Percentiles rank a stretch among this genome's conserved stretches.
Conservation (phyloP, 2,797 vertebrate species). For the Acrossocheilus wenchowensis region DNA sequence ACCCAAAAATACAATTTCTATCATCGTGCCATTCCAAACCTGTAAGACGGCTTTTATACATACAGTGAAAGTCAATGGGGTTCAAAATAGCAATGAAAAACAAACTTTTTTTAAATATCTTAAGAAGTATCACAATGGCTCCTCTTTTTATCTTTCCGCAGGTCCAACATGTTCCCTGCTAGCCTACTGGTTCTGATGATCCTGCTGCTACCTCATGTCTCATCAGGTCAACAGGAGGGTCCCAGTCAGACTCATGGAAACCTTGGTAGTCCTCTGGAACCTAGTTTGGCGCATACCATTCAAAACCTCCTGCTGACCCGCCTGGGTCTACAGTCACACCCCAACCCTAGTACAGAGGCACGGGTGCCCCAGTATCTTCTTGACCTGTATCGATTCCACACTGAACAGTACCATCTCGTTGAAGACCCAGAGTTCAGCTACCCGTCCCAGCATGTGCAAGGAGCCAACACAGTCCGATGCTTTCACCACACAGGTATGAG, state of each 20-base stretch:
- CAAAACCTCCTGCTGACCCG: constrained; percentile 81
- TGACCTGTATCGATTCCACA: constrained; percentile 83
- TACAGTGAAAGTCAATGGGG: neutral
- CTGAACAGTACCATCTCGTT: constrained; percentile 80
- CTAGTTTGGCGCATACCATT: constrained; percentile 77
- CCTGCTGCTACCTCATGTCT: constrained; percentile 84
- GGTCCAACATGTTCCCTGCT: constrained; percentile 88
- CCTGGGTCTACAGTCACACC: constrained; percentile 80
- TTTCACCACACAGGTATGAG: constrained; percentile 82
- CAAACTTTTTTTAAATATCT: neutral
- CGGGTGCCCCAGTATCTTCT: constrained; percentile 80
- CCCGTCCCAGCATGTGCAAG: constrained; percentile 77
- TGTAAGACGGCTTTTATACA: neutral
- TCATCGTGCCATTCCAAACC: neutral
- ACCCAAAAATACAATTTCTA: neutral
- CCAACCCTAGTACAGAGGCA: constrained; percentile 73
- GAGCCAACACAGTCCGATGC: constrained; percentile 83
- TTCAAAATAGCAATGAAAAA: neutral
- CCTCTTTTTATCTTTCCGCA: constrained; percentile 58
- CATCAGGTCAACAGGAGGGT: constrained; percentile 76
- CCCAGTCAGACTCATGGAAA: constrained; percentile 70
- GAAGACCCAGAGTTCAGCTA: constrained; percentile 78
- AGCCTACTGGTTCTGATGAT: constrained; percentile 85
- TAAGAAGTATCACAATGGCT: neutral
- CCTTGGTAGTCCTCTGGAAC: constrained; percentile 62